Base-by-base conservation (phyloP, 2,888 invertebrate species). In the Tetranychus truncatus region DNA sequence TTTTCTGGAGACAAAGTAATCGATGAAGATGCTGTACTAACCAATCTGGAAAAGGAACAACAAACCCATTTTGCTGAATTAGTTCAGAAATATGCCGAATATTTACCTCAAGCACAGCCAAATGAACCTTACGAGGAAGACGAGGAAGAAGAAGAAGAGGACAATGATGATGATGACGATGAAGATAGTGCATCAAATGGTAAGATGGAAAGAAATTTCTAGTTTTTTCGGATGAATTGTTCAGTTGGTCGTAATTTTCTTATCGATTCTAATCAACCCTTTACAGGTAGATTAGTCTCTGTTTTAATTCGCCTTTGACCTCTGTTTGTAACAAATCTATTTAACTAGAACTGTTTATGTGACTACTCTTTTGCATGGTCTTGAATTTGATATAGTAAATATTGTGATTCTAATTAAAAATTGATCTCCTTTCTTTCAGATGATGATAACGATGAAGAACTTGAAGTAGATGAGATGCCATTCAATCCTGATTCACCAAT, bases 101-200 rank as follows among this genome's bases (percentile, higher is more conserved):
- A 69, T 21, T 69, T 69, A 24, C 45, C 67, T 15, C 20, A 45
- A 7, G 21, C 69, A 18, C 72, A 74, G 21, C 24, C 67, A 3
- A 74, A 76, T 20, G 75, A 76, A 66, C 74, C 75, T 15, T 73
- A 76, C 18, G 75, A 76, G 7, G 76, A 77, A 45, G 77, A 77
- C 20, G 77, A 77, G 24, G 75, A 77, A 7, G 77, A 76, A 67
- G 77, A 77, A n/a, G 77, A 77, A 11, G 76, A 74, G 20, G 77
- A 77, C 66, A 75, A 76, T 66, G 76, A 76, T 21, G 76, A 76
- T 21, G 76, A 77, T 72, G 77, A 77, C 45, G 75, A 77, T 21
- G 77, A 77, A 46, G 77, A 77, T 18, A 21, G 24, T 24, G 75
- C n/a, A 20, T 73, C 73, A 18, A 73, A 73, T 73, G 72, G 69